Conservation (phyloP, 1,140 invertebrate genomes). For the Catajapyx aquilonaris region DNA sequence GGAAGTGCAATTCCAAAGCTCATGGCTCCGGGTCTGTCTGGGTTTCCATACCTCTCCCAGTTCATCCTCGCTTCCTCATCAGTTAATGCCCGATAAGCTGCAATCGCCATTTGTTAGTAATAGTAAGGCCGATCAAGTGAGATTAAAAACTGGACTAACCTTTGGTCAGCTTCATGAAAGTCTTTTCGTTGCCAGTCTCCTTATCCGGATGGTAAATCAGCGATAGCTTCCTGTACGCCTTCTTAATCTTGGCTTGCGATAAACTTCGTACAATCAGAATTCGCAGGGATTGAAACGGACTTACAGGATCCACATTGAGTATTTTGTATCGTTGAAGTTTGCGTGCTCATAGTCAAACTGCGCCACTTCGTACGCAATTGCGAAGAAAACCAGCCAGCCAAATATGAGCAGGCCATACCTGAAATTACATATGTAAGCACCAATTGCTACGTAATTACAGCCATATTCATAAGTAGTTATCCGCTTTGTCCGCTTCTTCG, state of each 20-base stretch:
- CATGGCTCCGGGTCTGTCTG: slow-evolving; percentile 96
- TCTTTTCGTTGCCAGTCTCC: slow-evolving; percentile 88
- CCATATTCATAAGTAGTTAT: too few relatives aligned
- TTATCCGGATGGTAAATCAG: slow-evolving; percentile 93
- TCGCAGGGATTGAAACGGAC: slow-evolving; percentile 11
- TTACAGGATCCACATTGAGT: slow-evolving; percentile 61
- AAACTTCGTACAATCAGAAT: slow-evolving; percentile 34
- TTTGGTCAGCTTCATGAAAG: slow-evolving; percentile 95
- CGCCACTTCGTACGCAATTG: slow-evolving; percentile 86
- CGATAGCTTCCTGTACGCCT: slow-evolving; percentile 82
- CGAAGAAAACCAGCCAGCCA: slow-evolving; percentile 71
- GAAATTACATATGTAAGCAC: too few relatives aligned
- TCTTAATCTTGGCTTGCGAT: slow-evolving; percentile 74
- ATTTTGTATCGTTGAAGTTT: slow-evolving; percentile 97
- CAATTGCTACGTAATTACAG: too few relatives aligned
- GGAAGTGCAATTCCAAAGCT: slow-evolving; percentile 98
- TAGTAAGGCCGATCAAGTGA: not conserved
- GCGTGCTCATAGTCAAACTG: slow-evolving; percentile 95
- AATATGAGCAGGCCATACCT: slow-evolving; percentile 47
- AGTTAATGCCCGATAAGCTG: slow-evolving; percentile 58
- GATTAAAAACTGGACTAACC: slow-evolving; percentile 34
- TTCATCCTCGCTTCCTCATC: slow-evolving; percentile 93
- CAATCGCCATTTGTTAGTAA: slow-evolving; percentile 12
- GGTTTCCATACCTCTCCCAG: slow-evolving; percentile 98
- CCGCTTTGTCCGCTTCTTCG: too few relatives aligned